Conservation (phyloP, 2,113 vertebrate genomes). For the Lynx canadensis region DNA sequence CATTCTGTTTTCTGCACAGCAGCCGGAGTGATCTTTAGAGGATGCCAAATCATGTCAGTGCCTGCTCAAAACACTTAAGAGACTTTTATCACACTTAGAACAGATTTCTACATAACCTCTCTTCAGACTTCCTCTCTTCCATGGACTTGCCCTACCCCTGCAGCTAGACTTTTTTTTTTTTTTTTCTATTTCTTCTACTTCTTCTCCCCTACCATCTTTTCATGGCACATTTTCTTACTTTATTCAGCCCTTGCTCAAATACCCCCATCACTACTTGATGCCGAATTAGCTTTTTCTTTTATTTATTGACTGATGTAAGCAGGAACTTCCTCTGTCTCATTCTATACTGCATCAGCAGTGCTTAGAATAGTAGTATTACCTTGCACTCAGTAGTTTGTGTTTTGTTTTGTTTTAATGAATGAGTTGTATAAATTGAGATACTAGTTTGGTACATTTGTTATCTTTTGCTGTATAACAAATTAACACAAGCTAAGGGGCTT, state of each 20-base stretch:
- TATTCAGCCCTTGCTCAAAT: conserved; percentile 7
- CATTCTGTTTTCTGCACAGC: background rate
- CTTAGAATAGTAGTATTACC: background rate
- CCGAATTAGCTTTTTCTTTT: background rate
- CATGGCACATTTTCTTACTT: background rate
- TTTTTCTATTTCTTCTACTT: background rate
- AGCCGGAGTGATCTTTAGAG: background rate
- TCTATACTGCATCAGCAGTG: background rate
- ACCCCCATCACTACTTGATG: background rate
- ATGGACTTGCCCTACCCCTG: background rate
- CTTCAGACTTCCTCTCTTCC: background rate
- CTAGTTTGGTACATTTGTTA: background rate
- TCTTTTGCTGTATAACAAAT: background rate
- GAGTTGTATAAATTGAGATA: background rate
- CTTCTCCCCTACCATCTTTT: background rate
- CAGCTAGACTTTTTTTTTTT: background rate
- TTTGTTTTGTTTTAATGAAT: background rate
- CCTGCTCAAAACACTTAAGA: background rate
- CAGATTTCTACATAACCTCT: background rate
- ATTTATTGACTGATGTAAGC: background rate
- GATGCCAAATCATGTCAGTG: background rate
- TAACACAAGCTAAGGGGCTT: background rate
- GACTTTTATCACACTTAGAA: background rate
- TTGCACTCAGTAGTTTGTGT: background rate
- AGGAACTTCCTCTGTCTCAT: background rate